Base-by-base conservation (phyloP, 2,888 invertebrate genomes). In the Xylota sylvarum region DNA sequence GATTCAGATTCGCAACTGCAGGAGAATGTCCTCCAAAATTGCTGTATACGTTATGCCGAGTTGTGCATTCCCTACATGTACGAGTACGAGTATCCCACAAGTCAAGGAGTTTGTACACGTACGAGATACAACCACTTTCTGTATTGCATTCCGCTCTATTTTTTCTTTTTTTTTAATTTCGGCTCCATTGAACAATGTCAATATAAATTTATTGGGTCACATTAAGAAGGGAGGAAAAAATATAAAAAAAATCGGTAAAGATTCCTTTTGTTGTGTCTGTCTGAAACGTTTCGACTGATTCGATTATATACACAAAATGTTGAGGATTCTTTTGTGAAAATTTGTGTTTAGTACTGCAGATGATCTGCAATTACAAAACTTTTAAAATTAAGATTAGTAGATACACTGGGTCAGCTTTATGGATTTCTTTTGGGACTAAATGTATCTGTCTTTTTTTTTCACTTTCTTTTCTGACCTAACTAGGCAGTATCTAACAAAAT, bases 121-220 rank as follows among this genome's bases (percentile, higher is more conserved):
- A 65, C 23, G 40, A 76, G 50, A 69, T 46, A 19, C 43, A 73
- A 72, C 40, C 46, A 48, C 40, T 74, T 64, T 76, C 9, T 80
- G 48, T 73, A 60, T 74, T 19, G 56, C 56, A 70, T 40, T 56
- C 17, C 37, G 69, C 46, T 17, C 74, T 55, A 17, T 83, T 67
- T 67, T 50, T 14, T 76, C 0, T 32, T 46, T 37, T 1, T 10
- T 37, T 37, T 37, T 37, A 82, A 73, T 62, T 86, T 82, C 73
- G 55, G 46, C 67, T 86, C 76, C 77, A 84, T 80, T 84, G 84
- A 80, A 70, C 76, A 81, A 81, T 76, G 81, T 85, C 85, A 85
- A 85, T 85, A 85, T 65, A 81, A 76, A 85, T 81, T 81, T 81
- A 85, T 85, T 85, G 76, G 81, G 85, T 72, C 76, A 81, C 76